Evolutionary conservation across 2,888 invertebrate genomes (phyloP), one percentile per base, ranked within the genome.

Genomic region (Uloborus plumipes): DNA sequence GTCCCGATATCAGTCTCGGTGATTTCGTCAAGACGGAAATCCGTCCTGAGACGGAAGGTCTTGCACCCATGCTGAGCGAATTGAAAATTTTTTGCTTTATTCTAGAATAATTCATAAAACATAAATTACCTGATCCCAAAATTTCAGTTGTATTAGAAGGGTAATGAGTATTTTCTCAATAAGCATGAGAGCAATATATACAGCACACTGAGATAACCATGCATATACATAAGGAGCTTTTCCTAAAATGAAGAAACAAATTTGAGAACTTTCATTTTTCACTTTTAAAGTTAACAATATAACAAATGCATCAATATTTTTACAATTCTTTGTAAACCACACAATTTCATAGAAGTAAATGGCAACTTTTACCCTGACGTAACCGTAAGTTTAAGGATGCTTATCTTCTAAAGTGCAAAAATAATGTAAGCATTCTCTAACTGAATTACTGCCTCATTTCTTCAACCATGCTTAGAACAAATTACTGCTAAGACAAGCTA

Each of bases 131-230:
- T 91, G 91, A 65, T 92, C 92, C 89, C 93, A 93, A 77, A 93
- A 92, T 81, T 93, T 91, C 73, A 93, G 88, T 85, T 93, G 92
- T 87, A 93, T 91, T 75, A 93, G 91, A 80, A 93, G 87, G 55
- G 93, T 93, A 72, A 94, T 91, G 64, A 91, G 90, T 0, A 93
- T 91, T 90, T 94, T 94, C 78, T 93, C 93, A 85, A 93, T 91
- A 4, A 92, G 91, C 89, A 94, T 93, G 58, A 94, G 90, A 26
- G 92, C 91, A 7, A 93, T 92, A 87, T 93, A 94, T 55, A 93
- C 89, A 86, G 91, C 91, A 88, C 93, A 93, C 87, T 94, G 94
- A 86, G 92, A 92, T 85, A 93, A 88, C 94, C 94, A 94, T 0
- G 93, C 92, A 82, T 92, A 90, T 47, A 91, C 91, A 88, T 92